A percentile compares a stretch with the other conserved stretches of the same genome.
Evolutionary conservation across 2,113 vertebrate species (phyloP).

Genomic region (Clarias batrachus): DNA sequence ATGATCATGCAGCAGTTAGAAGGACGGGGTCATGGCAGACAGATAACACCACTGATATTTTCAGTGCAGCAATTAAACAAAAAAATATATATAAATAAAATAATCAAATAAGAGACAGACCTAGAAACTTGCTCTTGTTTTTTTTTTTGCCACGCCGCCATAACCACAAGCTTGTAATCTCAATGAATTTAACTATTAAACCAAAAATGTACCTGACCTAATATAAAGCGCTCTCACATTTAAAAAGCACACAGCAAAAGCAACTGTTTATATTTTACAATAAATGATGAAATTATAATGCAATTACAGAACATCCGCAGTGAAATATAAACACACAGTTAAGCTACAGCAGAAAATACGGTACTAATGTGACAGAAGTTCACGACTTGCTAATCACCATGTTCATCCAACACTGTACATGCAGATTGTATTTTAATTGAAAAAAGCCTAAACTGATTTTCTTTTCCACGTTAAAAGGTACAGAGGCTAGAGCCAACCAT

Average conservation of each 20-base stretch:
- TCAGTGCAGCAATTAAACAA: background rate
- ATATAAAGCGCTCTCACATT: background rate
- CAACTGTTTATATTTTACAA: background rate
- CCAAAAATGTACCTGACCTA: background rate
- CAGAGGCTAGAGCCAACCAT: slow-evolving; percentile 34
- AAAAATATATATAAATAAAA: background rate
- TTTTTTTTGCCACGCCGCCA: background rate
- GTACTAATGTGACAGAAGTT: background rate
- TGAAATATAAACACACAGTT: background rate
- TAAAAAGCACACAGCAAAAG: background rate
- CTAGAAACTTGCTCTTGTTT: background rate
- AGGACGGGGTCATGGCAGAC: background rate
- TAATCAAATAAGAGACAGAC: background rate
- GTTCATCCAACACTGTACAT: background rate
- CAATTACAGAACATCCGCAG: background rate
- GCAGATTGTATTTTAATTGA: background rate
- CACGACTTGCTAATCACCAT: background rate
- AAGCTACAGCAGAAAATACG: background rate
- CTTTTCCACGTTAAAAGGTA: background rate
- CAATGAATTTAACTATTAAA: background rate
- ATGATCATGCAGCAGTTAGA: slow-evolving; percentile 20
- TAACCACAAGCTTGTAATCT: background rate
- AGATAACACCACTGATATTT: background rate
- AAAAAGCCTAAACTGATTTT: background rate
- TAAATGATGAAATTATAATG: background rate